Percentiles rank a stretch among this genome's conserved stretches.
phyloP scores from a whole-genome alignment of 2,888 invertebrate species.

The Andrena dorsata region DNA sequence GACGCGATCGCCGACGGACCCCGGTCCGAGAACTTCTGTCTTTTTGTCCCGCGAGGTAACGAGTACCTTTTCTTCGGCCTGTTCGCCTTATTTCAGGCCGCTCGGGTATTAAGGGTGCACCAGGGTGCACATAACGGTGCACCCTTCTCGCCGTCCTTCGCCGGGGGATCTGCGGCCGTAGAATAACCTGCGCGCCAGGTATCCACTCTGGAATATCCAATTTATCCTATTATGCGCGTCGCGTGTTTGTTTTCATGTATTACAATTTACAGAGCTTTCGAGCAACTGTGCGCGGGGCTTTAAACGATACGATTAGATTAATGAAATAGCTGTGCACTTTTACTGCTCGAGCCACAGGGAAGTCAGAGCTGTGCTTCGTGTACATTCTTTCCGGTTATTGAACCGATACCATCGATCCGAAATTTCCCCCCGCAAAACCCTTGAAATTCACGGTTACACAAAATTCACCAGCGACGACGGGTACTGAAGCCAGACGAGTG shows the following conservation, averaged over 20 bases:
- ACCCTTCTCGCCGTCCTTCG: conserved; percentile 34
- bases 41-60: conserved; percentile 63
- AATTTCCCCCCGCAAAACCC: background rate
- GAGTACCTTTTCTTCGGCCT: conserved; percentile 64
- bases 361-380: too few relatives aligned
- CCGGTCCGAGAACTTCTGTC: conserved; percentile 63
- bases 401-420: background rate
- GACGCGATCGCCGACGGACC: conserved; percentile 48
- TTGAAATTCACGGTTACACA: background rate
- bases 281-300: background rate
- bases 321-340: too few relatives aligned
- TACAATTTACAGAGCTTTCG: background rate
- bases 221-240: conserved; percentile 35
- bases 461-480: background rate
- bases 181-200: conserved; percentile 24
- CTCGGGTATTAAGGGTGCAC: conserved; percentile 37
- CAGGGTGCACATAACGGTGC: conserved; percentile 50
- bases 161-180: conserved; percentile 22
- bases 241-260: conserved; percentile 32
- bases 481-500: conserved; percentile 1
- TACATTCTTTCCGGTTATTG: too few relatives aligned
- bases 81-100: conserved; percentile 36
- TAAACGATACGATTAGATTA: background rate
- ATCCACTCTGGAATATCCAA: conserved; percentile 39
- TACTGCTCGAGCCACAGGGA: too few relatives aligned